Evolutionary conservation across 2,113 vertebrate species (phyloP).

Genomic region (Australoheros scitulus): DNA sequence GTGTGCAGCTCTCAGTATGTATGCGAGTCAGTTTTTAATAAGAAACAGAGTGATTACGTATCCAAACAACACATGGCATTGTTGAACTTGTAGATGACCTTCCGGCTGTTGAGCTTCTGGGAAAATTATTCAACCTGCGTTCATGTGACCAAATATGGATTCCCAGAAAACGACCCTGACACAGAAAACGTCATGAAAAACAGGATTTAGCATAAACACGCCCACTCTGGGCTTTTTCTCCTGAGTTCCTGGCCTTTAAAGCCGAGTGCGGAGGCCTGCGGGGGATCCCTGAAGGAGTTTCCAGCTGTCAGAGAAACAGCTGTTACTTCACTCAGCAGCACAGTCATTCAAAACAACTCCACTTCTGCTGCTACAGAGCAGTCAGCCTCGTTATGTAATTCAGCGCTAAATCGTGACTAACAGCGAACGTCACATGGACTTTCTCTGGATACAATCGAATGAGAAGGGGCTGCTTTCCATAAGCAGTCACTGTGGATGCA

Average conservation of each 20-base stretch:
- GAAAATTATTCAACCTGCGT: rapidly evolving
- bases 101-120: neutral
- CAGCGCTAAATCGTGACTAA: neutral
- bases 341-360: neutral
- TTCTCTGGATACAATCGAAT: neutral
- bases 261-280: neutral
- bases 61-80: neutral
- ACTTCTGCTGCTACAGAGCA: neutral
- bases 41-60: neutral
- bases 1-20: neutral
- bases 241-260: neutral
- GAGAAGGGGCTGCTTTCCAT: neutral
- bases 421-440: neutral
- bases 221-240: neutral
- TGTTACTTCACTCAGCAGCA: conserved; percentile 7
- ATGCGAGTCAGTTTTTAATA: neutral
- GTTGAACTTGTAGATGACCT: neutral
- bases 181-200: neutral
- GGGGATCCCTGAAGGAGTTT: neutral
- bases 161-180: neutral
- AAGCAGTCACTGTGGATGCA: neutral
- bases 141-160: neutral
- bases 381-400: neutral
- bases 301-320: conserved; percentile 21
- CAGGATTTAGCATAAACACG: neutral